A percentile compares a stretch with the other conserved stretches of the same genome.
Evolutionary conservation across 1,140 invertebrate genomes (phyloP).

Genomic region (Lasioglossum albipes): DNA sequence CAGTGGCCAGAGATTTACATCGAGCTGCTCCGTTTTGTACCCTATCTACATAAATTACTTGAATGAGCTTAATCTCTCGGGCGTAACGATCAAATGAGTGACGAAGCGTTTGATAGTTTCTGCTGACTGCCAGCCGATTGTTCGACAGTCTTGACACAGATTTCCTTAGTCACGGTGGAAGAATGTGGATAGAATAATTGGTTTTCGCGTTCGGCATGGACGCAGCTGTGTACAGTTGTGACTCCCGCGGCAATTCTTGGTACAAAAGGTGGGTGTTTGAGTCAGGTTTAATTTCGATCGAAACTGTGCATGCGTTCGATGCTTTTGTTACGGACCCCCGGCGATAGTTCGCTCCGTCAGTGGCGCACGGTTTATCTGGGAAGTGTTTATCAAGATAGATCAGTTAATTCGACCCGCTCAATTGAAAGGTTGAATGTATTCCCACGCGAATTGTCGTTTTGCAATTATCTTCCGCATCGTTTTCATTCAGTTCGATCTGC

Average conservation of each 20-base stretch:
- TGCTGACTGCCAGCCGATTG: not conserved
- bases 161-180: not conserved
- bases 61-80: not conserved
- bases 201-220: not conserved
- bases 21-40: not conserved
- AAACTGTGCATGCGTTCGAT: not conserved
- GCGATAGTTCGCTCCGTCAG: not conserved
- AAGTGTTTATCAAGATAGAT: not conserved
- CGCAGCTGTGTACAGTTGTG: not conserved
- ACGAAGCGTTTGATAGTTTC: not conserved
- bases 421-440: not conserved
- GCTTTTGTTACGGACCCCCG: not conserved
- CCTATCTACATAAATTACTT: no score
- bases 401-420: not conserved
- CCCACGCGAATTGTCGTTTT: conserved; percentile 19
- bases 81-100: not conserved
- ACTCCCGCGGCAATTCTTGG: not conserved
- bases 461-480: not conserved
- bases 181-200: not conserved
- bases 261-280: no score
- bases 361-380: no score
- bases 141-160: not conserved
- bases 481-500: not conserved
- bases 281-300: no score
- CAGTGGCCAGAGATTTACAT: not conserved